Evolutionary conservation across 1,140 invertebrate species (phyloP), one percentile per base, ranked within the genome.

Genomic region (Armadillidium nasatum): DNA sequence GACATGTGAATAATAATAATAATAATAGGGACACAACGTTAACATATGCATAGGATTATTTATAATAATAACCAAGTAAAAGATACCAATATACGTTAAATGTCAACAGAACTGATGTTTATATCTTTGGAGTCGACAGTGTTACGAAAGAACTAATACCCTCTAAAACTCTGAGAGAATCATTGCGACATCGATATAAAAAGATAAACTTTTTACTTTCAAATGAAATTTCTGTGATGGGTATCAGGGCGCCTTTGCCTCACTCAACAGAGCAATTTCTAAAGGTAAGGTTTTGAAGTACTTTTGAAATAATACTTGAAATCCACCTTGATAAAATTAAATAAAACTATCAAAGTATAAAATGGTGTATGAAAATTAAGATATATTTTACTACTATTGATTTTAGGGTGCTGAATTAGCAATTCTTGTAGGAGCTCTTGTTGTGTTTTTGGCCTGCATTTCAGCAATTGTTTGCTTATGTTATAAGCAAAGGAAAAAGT

Each of bases 401-500:
- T 46, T 72, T 10, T 68, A 80, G 79, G 78, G 76, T 69, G 76
- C 79, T 9, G 79, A 80, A 33, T 69, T 80, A 67, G 79, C 79
- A 19, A 80, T 80, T 7, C 72, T 80, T 44, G 70, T 75, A 7
- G 75, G 79, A 44, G 79, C 77, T 23, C 74, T 78, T 66, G 76
- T 78, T 44, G 79, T 80, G 72, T 78, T 80, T 60, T 72, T 80
- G 21, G 72, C 75, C 10, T 78, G 76, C 7, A 72, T 80, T n/a
- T 76, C 77, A 0, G 73, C 77, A 10, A 74, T 80, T n/a, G 77
- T 75, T 19, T 80, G 79, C 44, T 72, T 80, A 19, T 80, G 79
- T 44, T 78, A 76, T 68, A 80, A 76, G 33, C 79, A 80, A 60
- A 72, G 79, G 1, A 80, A 80, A 67, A 78, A 76, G 79, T 80